phyloP scores from a whole-genome alignment of 2,797 vertebrate species.

The Euthynnus affinis region DNA sequence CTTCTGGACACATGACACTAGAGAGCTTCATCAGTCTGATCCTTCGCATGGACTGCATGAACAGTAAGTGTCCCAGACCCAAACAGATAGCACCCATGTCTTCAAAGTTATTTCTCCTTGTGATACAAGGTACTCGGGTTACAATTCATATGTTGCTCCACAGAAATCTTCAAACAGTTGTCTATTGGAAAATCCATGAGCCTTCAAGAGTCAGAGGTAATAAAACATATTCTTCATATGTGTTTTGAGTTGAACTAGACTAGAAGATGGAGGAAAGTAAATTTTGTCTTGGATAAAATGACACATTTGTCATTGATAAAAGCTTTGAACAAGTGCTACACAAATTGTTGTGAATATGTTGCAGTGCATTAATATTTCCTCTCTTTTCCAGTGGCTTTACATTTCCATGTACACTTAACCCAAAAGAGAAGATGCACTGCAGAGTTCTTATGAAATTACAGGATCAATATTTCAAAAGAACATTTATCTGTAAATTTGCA shows the following conservation, averaged over 20 bases:
- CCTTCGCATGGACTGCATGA: neutral
- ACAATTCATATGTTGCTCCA: conserved; percentile 27
- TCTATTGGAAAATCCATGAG: conserved; percentile 63
- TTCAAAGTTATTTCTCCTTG: neutral
- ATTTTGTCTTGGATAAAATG: neutral
- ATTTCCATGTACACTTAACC: conserved; percentile 83
- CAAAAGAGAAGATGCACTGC: neutral
- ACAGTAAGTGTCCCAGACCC: neutral
- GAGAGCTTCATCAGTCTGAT: conserved; percentile 47
- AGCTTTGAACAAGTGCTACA: neutral
- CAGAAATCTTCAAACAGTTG: conserved; percentile 81
- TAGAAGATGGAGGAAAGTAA: neutral
- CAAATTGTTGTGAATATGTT: neutral
- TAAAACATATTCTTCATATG: neutral
- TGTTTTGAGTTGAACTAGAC: neutral
- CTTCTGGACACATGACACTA: conserved; percentile 80
- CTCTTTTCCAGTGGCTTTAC: conserved; percentile 81
- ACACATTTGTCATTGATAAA: neutral
- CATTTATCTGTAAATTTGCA: neutral
- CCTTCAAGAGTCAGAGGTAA: conserved; percentile 74
- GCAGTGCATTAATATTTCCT: conserved; percentile 19
- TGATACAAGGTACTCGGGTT: neutral
- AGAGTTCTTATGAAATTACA: neutral
- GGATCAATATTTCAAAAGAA: neutral
- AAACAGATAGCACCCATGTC: neutral